These are phyloP conservation scores for Diuraphis noxia DNA, from an alignment of 1,140 invertebrate species.

Conservation along the genomic window DNA sequence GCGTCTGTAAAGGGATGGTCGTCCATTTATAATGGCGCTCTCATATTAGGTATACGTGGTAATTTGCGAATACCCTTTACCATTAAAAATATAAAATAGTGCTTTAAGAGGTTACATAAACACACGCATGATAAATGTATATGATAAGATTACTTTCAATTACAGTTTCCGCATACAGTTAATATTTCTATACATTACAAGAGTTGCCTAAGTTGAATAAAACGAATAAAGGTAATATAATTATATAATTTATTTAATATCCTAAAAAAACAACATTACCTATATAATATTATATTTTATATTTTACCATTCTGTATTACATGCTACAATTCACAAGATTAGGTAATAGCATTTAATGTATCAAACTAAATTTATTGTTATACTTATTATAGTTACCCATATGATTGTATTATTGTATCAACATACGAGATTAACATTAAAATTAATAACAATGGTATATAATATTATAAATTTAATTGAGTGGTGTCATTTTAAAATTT, in stretches of 20 bases:
- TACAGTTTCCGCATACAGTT: neutral
- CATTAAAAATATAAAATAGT: neutral
- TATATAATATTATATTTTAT: neutral
- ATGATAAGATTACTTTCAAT: neutral
- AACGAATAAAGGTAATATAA: neutral
- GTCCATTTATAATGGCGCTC: no score
- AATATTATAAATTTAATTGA: no score
- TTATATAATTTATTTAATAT: neutral
- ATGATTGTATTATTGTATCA: neutral
- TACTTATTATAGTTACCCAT: neutral
- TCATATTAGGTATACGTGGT: neutral
- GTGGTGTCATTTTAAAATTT: no score
- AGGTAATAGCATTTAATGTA: neutral
- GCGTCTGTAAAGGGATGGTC: neutral
- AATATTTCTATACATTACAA: neutral
- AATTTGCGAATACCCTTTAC: slow-evolving; percentile 42
- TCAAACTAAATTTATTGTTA: neutral
- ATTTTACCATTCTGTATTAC: neutral
- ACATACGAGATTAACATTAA: neutral
- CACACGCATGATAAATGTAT: neutral
- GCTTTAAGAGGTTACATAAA: neutral
- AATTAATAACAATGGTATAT: no score
- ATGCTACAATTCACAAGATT: neutral
- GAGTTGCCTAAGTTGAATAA: neutral
- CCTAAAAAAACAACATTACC: neutral